Evolutionary conservation across 2,113 vertebrate species (phyloP).

Genomic region (Passerina amoena): DNA sequence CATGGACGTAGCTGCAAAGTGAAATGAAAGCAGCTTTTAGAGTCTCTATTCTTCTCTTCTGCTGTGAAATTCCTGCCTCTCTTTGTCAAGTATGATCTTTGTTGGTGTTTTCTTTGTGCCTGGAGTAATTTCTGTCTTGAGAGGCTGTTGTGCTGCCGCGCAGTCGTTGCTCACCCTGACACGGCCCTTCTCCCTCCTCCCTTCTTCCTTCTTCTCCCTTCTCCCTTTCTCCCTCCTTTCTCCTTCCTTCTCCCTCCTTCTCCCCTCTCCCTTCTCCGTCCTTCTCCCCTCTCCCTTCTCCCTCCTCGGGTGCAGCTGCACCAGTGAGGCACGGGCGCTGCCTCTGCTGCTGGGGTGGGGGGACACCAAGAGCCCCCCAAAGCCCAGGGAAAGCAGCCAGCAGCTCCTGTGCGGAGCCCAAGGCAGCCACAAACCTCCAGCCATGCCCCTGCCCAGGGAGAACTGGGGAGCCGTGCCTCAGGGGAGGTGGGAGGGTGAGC

Average conservation of each 20-base stretch:
- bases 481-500: neutral
- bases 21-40: conserved; percentile 62
- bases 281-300: neutral
- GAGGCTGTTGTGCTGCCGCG: neutral
- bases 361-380: fast-evolving
- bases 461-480: fast-evolving
- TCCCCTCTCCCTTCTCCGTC: neutral
- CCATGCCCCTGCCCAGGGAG: fast-evolving
- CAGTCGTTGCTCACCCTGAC: neutral
- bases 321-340: fast-evolving
- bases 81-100: conserved; percentile 51
- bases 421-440: too few species aligned
- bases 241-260: neutral
- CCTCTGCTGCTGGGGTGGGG: fast-evolving
- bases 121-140: conserved; percentile 49
- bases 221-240: too few species aligned
- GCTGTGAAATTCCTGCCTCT: conserved; percentile 46
- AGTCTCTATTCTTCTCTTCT: conserved; percentile 39
- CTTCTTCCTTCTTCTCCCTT: too few species aligned
- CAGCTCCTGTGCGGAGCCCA: fast-evolving
- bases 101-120: conserved; percentile 65
- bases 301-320: neutral
- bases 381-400: fast-evolving
- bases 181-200: neutral
- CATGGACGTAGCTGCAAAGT: neutral